phyloP scores from a whole-genome alignment of 2,888 invertebrate species.

The Sinotaia quadrata region DNA sequence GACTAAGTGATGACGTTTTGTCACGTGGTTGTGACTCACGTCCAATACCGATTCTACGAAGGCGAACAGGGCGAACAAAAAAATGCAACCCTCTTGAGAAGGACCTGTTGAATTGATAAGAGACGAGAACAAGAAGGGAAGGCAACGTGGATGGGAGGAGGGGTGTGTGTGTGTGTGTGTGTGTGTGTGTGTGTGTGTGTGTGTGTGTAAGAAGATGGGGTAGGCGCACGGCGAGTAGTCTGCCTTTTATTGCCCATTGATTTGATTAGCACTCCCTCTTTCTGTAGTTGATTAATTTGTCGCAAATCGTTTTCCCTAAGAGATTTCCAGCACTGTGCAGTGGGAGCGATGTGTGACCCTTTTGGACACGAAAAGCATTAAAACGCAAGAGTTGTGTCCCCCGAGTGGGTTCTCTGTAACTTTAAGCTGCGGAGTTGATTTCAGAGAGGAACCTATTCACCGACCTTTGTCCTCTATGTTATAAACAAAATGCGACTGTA shows the following conservation, averaged over 20 bases:
- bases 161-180: not conserved
- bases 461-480: too few species aligned
- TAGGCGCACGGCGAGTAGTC: not conserved
- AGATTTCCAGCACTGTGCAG: too few species aligned
- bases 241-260: constrained; percentile 11
- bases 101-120: constrained; percentile 18
- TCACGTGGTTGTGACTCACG: constrained; percentile 17
- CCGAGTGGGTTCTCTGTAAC: too few species aligned
- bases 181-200: not conserved
- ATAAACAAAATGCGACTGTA: too few species aligned
- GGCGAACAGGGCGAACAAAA: not conserved
- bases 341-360: too few species aligned
- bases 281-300: constrained; percentile 14
- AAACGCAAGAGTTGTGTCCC: too few species aligned
- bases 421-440: too few species aligned
- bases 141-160: not conserved
- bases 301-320: not conserved
- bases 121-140: not conserved
- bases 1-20: constrained; percentile 25
- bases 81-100: not conserved
- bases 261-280: constrained; percentile 4
- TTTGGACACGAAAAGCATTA: too few species aligned
- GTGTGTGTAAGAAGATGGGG: not conserved
- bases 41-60: not conserved
- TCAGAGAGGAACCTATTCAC: too few species aligned